phyloP scores from a whole-genome alignment of 92 coral and sea anemone genomes.

The Porites evermanni region DNA sequence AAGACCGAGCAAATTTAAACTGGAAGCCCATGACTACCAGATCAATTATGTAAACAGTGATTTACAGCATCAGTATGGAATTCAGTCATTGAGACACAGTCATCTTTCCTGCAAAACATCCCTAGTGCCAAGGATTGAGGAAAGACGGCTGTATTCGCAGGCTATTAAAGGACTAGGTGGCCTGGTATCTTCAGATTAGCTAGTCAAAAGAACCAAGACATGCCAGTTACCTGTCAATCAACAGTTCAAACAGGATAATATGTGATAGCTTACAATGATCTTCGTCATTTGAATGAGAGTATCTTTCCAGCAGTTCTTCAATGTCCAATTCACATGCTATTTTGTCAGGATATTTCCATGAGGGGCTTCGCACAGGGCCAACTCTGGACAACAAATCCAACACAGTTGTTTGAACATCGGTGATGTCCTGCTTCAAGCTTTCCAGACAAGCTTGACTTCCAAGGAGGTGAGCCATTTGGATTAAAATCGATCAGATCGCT shows the following conservation, averaged over 20 bases:
- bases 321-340: conserved; percentile 94
- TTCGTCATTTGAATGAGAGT: conserved; percentile 87
- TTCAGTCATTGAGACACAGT: too few species aligned
- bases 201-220: not conserved
- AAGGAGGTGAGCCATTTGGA: conserved; percentile 90
- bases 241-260: conserved; percentile 96
- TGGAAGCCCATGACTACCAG: too few species aligned
- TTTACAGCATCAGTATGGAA: too few species aligned
- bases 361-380: conserved; percentile 91
- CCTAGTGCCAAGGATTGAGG: too few species aligned
- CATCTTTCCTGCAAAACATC: too few species aligned
- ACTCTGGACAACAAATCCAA: conserved; percentile 83
- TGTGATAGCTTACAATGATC: conserved; percentile 97
- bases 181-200: too few species aligned
- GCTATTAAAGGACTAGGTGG: too few species aligned
- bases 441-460: conserved; percentile 91
- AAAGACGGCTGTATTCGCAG: too few species aligned
- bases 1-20: too few species aligned
- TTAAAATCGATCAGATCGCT: too few species aligned
- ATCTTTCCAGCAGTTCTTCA: conserved; percentile 82
- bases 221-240: conserved; percentile 89
- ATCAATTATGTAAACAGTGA: too few species aligned
- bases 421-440: conserved; percentile 83
- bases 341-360: conserved; percentile 99
- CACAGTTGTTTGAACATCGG: conserved; percentile 84